Evolutionary conservation across 2,888 invertebrate genomes (phyloP), one percentile per base, ranked within the genome.

Genomic region (Meandrusa payeni): DNA sequence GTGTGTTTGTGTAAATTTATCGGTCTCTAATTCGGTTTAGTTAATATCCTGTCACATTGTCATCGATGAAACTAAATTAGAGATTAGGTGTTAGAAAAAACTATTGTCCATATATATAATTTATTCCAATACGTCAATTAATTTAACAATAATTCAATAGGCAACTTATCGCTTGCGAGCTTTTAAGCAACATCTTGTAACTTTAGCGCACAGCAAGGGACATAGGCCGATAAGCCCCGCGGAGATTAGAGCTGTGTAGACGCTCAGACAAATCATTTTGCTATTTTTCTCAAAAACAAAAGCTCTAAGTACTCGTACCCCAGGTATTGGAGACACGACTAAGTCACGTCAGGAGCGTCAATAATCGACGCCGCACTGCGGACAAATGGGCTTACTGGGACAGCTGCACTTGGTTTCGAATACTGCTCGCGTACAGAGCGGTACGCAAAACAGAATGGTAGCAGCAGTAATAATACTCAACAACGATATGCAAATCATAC

Each of bases 401-500:
- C 68, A 68, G 34, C 43, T 32, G 28, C 68, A 68, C 54, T 55
- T 61, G 32, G 41, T 54, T 3, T 51, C 46, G 6, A 65, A 55
- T 3, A 67, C 26, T 2, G 27, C 54, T 7, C 56, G 61, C 0
- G 64, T 51, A 41, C 68, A 69, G 13, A 61, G 52, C 1, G 76
- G 76, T 2, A 65, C 23, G 40, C 74, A 74, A 36, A 61, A 27
- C 5, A 75, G 41, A 1, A 69, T 15, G 1, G 61, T 48, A 3
- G 64, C 54, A 1, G 61, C 61, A 40, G 66, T 61, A 7, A 72
- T 11, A 12, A 73, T 9, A 46, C 65, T 60, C 11, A 70, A 45
- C 9, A 74, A 33, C 0, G 76, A 64, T 50, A 75, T 48, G 53
- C 73, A 76, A 71, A 75, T 69, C 75, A 75, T 76, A 57, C 61